phyloP scores from a whole-genome alignment of 2,888 invertebrate species.

The Cetonia aurata region DNA sequence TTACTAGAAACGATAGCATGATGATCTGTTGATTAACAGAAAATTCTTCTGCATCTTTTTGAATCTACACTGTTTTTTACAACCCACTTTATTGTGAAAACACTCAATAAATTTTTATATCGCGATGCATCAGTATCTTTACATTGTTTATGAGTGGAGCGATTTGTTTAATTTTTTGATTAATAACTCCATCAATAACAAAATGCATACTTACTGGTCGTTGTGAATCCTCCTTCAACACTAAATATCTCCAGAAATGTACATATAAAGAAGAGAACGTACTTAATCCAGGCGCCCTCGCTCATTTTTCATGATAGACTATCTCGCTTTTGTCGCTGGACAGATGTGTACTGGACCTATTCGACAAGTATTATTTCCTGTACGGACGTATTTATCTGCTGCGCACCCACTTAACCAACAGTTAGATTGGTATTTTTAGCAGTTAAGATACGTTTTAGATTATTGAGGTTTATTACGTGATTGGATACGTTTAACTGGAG shows the following conservation, averaged over 20 bases:
- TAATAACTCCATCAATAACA: background rate
- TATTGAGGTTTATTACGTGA: constrained; percentile 29
- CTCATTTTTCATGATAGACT: constrained; percentile 32
- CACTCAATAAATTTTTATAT: too few species aligned
- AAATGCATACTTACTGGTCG: constrained; percentile 46
- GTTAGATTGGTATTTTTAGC: constrained; percentile 28
- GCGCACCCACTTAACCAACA: constrained; percentile 39
- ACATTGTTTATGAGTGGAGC: too few species aligned
- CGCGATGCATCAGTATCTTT: too few species aligned
- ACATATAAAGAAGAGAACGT: constrained; percentile 33
- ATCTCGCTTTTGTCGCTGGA: background rate
- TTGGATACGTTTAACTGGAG: constrained; percentile 20
- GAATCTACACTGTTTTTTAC: too few species aligned
- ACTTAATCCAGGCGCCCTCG: constrained; percentile 13
- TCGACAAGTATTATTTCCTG: constrained; percentile 43
- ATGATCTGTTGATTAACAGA: too few species aligned
- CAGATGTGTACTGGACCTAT: constrained; percentile 9
- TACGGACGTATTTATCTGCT: constrained; percentile 43
- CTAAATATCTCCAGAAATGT: constrained; percentile 3
- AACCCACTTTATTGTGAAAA: too few species aligned
- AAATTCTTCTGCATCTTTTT: too few species aligned
- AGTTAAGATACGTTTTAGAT: constrained; percentile 27
- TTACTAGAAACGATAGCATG: too few species aligned
- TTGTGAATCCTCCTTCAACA: constrained; percentile 47
- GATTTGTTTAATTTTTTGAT: too few species aligned